These are phyloP conservation scores for Aphelocoma californica DNA, from an alignment of 2,797 vertebrate species.

Conservation along the genomic window DNA sequence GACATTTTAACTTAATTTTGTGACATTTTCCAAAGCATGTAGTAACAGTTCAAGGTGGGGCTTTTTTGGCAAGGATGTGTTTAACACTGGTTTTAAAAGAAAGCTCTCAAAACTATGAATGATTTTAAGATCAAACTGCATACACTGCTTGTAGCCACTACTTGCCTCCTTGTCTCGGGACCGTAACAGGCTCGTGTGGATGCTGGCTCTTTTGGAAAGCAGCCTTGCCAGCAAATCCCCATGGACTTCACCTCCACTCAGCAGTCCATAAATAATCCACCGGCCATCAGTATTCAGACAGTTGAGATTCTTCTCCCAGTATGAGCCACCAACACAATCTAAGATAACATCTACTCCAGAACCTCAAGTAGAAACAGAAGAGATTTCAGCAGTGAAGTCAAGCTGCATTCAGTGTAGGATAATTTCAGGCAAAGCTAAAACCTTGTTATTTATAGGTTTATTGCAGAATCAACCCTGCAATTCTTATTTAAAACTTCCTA, in stretches of 20 bases:
- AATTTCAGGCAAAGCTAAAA: not conserved
- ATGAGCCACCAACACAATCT: slow-evolving; percentile 81
- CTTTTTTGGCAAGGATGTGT: not conserved
- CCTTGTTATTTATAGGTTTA: not conserved
- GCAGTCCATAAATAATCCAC: slow-evolving; percentile 86
- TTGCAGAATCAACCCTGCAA: not conserved
- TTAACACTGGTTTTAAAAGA: not conserved
- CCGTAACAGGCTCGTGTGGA: slow-evolving; percentile 81
- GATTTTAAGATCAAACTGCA: not conserved
- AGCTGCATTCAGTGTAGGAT: not conserved
- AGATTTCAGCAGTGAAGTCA: not conserved
- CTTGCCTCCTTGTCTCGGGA: slow-evolving; percentile 78
- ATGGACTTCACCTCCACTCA: slow-evolving; percentile 76
- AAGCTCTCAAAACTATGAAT: not conserved
- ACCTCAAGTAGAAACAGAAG: slow-evolving; percentile 68
- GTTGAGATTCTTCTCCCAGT: slow-evolving; percentile 84
- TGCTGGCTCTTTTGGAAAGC: slow-evolving; percentile 81
- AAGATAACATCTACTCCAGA: slow-evolving; percentile 84
- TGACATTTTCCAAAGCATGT: not conserved
- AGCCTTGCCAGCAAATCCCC: slow-evolving; percentile 83
- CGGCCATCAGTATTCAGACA: slow-evolving; percentile 81
- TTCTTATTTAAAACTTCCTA: not conserved
- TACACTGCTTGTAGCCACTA: not conserved
- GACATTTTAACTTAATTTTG: not conserved
- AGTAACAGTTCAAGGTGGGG: not conserved